Conservation (phyloP, 2,797 vertebrate species). For the Pipistrellus kuhlii region DNA sequence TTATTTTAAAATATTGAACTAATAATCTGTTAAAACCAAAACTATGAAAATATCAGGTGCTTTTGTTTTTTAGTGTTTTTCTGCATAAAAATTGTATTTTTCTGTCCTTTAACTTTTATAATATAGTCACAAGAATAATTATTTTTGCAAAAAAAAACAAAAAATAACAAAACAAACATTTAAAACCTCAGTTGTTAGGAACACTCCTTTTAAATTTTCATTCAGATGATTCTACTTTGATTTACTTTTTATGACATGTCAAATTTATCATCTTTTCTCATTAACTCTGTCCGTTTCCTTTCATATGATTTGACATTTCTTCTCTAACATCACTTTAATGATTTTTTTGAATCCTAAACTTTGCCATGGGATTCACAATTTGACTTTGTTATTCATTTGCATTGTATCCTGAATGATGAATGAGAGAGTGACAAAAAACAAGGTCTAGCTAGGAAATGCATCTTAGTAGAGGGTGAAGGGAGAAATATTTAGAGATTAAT, state of each 20-base stretch:
- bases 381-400: neutral
- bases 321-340: neutral
- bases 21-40: neutral
- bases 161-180: neutral
- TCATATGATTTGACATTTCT: neutral
- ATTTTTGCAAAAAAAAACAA: neutral
- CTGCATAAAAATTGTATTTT: neutral
- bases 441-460: neutral
- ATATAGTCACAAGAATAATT: conserved; percentile 6
- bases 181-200: neutral
- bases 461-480: neutral
- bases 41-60: neutral
- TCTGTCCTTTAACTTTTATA: neutral
- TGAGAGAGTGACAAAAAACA: neutral
- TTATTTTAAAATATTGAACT: neutral
- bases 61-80: conserved; percentile 26
- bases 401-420: neutral
- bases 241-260: neutral
- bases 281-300: neutral
- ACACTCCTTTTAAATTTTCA: neutral
- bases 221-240: conserved; percentile 1
- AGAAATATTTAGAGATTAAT: neutral
- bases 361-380: neutral
- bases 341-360: neutral
- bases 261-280: neutral